A percentile compares a stretch with the other conserved stretches of the same genome.
Conservation (phyloP, 2,797 vertebrate species). For the Poeciliopsis infans region DNA sequence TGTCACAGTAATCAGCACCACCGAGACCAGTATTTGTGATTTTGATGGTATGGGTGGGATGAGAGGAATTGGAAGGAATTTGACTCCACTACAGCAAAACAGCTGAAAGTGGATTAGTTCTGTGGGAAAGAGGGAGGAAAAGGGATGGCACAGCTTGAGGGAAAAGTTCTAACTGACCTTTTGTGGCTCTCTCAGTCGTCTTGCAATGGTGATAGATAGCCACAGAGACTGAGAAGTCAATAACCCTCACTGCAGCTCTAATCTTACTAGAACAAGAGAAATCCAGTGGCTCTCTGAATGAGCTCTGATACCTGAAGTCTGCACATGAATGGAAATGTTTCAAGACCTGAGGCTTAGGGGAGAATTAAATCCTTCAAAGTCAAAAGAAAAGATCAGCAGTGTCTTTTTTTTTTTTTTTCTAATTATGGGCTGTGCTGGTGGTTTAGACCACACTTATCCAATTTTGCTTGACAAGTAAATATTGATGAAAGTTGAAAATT, state of each 20-base stretch:
- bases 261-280: conserved; percentile 69
- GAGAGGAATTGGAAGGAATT: conserved; percentile 65
- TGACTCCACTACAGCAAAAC: conserved; percentile 78
- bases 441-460: conserved; percentile 8
- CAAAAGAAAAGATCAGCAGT: conserved; percentile 29
- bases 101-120: conserved; percentile 82
- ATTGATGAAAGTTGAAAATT: conserved; percentile 22
- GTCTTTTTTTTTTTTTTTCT: conserved; percentile 7
- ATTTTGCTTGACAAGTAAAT: conserved; percentile 20
- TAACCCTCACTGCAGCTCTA: conserved; percentile 59
- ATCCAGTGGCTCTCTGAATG: conserved; percentile 65
- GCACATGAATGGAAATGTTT: conserved; percentile 65
- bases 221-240: conserved; percentile 62
- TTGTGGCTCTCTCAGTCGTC: conserved; percentile 73
- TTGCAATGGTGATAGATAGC: conserved; percentile 71
- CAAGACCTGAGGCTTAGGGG: conserved; percentile 50
- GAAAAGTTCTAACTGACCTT: conserved; percentile 77
- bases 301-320: conserved; percentile 69
- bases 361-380: conserved; percentile 50
- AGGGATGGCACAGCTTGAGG: conserved; percentile 62
- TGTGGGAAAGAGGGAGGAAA: conserved; percentile 75
- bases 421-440: conserved; percentile 22
- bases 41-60: conserved; percentile 40
- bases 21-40: conserved; percentile 54
- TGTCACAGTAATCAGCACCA: conserved; percentile 71